A percentile compares a stretch with the other conserved stretches of the same genome.
These are phyloP conservation scores for Cherax quadricarinatus DNA, from an alignment of 1,140 invertebrate genomes.

Conservation along the genomic window DNA sequence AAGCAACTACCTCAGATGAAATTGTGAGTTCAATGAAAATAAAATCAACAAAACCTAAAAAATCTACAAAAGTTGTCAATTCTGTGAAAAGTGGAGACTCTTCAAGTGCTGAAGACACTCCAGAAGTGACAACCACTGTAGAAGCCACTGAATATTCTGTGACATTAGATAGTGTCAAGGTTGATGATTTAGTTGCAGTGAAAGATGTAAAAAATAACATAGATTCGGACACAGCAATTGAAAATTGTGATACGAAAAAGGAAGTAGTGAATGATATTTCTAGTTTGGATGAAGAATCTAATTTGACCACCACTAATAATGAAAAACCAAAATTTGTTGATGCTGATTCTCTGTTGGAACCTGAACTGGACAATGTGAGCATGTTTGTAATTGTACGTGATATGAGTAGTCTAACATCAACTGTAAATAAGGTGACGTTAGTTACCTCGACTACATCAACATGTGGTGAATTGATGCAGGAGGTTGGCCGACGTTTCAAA, in stretches of 20 bases:
- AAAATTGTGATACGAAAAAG: background rate
- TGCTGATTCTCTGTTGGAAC: background rate
- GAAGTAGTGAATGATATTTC: background rate
- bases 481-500: conserved; percentile 79
- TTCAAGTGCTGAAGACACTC: background rate
- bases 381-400: conserved; percentile 80
- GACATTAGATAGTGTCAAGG: background rate
- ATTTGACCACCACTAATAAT: background rate
- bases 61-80: background rate
- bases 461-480: conserved; percentile 78
- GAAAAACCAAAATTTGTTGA: background rate
- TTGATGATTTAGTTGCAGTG: background rate
- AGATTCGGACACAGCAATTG: background rate
- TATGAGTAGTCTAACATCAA: conserved; percentile 77
- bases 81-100: background rate
- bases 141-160: background rate
- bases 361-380: conserved; percentile 3
- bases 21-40: background rate
- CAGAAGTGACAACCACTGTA: background rate
- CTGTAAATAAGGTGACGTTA: conserved; percentile 77
- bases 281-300: conserved; percentile 2
- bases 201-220: background rate
- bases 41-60: background rate
- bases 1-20: background rate
- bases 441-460: conserved; percentile 79